Percentiles rank a stretch among this genome's conserved stretches.
Conservation (phyloP, 1,140 invertebrate genomes). For the Steinernema feltiae region DNA sequence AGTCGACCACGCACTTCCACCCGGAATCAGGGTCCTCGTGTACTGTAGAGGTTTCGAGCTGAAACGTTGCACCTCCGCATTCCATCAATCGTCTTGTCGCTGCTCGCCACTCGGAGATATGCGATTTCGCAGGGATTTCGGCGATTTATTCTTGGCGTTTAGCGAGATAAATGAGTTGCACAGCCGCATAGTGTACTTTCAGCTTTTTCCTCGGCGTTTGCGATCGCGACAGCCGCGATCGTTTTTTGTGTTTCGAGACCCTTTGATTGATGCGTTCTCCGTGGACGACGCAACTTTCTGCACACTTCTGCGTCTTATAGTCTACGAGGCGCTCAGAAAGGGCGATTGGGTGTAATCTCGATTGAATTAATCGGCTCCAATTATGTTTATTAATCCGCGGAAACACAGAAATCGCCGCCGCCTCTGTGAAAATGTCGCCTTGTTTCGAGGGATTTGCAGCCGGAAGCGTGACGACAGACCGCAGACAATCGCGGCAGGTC, state of each 20-base stretch:
- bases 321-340: not conserved
- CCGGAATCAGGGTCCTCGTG: too few species aligned
- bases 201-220: not conserved
- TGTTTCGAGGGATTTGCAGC: too few species aligned
- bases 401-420: not conserved
- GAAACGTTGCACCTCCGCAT: not conserved
- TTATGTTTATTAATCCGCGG: not conserved
- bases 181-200: slow-evolving; percentile 15
- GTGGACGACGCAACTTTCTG: slow-evolving; percentile 1
- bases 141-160: slow-evolving; percentile 1
- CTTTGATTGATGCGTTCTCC: not conserved
- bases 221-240: slow-evolving; percentile 1
- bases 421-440: too few species aligned
- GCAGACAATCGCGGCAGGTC: not conserved
- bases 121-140: slow-evolving; percentile 1
- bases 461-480: not conserved
- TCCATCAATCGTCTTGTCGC: not conserved
- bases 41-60: too few species aligned
- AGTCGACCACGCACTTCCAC: too few species aligned
- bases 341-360: too few species aligned
- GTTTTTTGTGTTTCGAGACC: not conserved
- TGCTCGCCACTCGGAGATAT: not conserved
- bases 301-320: not conserved
- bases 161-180: not conserved
- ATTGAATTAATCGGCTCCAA: not conserved